phyloP scores from a whole-genome alignment of 2,113 vertebrate genomes.

The Microcebus jonahi region DNA sequence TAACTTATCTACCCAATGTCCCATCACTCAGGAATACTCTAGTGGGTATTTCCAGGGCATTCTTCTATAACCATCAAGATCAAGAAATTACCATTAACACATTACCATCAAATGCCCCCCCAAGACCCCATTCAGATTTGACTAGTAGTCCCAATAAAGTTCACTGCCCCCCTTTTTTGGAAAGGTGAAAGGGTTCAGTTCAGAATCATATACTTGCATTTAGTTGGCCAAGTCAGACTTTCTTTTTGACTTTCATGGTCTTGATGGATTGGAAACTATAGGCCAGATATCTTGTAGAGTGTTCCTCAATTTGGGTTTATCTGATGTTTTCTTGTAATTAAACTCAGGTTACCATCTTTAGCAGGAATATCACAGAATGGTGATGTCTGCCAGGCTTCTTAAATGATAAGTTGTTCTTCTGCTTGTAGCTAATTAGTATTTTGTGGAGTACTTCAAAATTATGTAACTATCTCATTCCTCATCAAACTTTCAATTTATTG shows the following conservation, averaged over 20 bases:
- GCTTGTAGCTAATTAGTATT: not conserved
- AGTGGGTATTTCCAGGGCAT: not conserved
- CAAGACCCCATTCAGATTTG: not conserved
- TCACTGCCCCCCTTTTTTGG: not conserved
- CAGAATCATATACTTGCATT: not conserved
- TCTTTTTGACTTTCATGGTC: constrained; percentile 24
- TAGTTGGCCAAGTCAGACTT: not conserved
- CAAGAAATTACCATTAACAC: not conserved
- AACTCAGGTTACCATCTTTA: not conserved
- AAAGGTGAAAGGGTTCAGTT: not conserved
- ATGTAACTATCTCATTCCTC: not conserved
- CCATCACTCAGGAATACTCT: not conserved
- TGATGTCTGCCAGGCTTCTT: not conserved
- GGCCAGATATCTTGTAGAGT: not conserved
- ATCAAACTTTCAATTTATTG: not conserved
- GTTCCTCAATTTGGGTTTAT: not conserved
- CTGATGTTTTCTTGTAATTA: not conserved
- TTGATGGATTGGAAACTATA: not conserved
- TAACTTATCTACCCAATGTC: not conserved
- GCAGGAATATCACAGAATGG: not conserved
- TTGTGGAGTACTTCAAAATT: constrained; percentile 24
- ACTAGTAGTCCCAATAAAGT: not conserved
- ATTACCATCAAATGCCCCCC: not conserved
- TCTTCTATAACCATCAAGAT: not conserved
- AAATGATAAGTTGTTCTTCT: not conserved